phyloP scores from a whole-genome alignment of 2,888 invertebrate genomes.

The Ptilodon capucinus region DNA sequence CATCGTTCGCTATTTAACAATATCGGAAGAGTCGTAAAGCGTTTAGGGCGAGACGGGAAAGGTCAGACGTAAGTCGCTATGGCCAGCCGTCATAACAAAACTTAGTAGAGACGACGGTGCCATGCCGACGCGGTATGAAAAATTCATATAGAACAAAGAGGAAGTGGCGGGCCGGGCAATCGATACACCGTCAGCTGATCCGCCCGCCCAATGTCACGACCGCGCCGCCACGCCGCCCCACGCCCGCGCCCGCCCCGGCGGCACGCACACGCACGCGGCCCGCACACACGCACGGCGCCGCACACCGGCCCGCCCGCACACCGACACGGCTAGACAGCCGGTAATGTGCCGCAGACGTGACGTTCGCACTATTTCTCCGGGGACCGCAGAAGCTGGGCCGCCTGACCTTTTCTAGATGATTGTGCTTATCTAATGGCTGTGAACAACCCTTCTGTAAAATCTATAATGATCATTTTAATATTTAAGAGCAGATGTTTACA shows the following conservation, averaged over 20 bases:
- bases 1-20: background rate
- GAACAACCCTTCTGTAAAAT: background rate
- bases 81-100: conserved; percentile 52
- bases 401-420: conserved; percentile 10
- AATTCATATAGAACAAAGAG: conserved; percentile 73
- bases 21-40: background rate
- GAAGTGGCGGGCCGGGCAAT: conserved; percentile 61
- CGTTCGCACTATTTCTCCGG: conserved; percentile 1
- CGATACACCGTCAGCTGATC: conserved; percentile 77
- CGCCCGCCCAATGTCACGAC: conserved; percentile 79
- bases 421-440: conserved; percentile 1
- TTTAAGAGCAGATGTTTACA: background rate
- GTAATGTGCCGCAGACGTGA: conserved; percentile 1
- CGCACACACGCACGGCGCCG: conserved; percentile 15
- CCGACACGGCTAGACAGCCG: conserved; percentile 1
- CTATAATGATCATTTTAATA: background rate
- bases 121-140: conserved; percentile 53
- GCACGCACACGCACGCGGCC: conserved; percentile 39
- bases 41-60: background rate
- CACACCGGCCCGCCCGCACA: conserved; percentile 18
- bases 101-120: conserved; percentile 22
- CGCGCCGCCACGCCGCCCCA: conserved; percentile 44
- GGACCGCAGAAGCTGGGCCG: background rate
- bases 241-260: conserved; percentile 33
- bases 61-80: too few relatives aligned